Evolutionary conservation across 2,113 vertebrate genomes (phyloP).

Genomic region (Nibea albiflora): DNA sequence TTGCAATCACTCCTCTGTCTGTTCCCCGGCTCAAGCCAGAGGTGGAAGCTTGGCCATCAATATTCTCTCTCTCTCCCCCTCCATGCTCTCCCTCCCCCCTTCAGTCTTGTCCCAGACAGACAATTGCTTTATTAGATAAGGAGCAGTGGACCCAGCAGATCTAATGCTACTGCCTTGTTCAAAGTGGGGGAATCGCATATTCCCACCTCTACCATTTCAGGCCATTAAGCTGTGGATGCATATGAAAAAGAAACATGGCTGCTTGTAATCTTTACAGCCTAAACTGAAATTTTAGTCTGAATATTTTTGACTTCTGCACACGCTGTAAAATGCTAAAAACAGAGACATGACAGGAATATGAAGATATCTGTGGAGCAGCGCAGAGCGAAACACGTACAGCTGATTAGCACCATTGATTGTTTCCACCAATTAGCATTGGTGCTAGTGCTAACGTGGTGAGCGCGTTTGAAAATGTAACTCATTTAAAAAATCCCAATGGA

Average conservation of each 20-base stretch:
- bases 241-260: background rate
- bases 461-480: background rate
- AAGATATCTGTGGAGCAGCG: background rate
- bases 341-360: background rate
- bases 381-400: background rate
- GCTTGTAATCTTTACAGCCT: background rate
- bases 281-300: background rate
- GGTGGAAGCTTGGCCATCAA: conserved; percentile 65
- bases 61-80: conserved; percentile 58
- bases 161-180: conserved; percentile 1
- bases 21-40: conserved; percentile 54
- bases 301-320: background rate
- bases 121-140: conserved; percentile 70
- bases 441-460: background rate
- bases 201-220: conserved; percentile 2
- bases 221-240: background rate
- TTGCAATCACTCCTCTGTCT: conserved; percentile 60
- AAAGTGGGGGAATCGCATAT: conserved; percentile 10
- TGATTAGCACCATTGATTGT: background rate
- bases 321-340: too few species aligned
- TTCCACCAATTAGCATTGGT: background rate
- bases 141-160: conserved; percentile 45
- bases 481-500: too few species aligned
- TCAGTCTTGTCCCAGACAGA: conserved; percentile 45
- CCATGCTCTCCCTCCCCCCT: conserved; percentile 10